Conservation (phyloP, 2,797 vertebrate species). For the Champsocephalus gunnari region DNA sequence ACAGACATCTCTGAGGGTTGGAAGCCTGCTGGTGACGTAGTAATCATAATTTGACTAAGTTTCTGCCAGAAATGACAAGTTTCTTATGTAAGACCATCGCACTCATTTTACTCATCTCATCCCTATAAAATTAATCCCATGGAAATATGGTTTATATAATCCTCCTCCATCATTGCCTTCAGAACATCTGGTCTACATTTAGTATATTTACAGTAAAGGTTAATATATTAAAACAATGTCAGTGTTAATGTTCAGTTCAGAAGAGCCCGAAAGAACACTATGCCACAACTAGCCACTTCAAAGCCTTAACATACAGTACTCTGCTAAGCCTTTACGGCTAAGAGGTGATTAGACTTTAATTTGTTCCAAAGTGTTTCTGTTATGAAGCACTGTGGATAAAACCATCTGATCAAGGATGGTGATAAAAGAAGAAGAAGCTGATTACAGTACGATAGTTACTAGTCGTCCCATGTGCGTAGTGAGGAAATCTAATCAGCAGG, state of each 20-base stretch:
- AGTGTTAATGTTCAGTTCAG: conserved; percentile 9
- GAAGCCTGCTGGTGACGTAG: not conserved
- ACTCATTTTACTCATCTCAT: not conserved
- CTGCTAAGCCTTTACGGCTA: not conserved
- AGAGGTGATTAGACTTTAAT: conserved; percentile 29
- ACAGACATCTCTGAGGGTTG: conserved; percentile 25
- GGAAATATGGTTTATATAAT: not conserved
- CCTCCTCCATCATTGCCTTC: not conserved
- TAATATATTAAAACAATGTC: conserved; percentile 12
- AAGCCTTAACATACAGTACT: conserved; percentile 16
- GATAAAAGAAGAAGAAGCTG: conserved; percentile 30
- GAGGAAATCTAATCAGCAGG: conserved; percentile 36
- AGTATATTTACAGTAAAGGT: not conserved
- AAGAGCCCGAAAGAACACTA: conserved; percentile 13
- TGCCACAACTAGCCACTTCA: conserved; percentile 1
- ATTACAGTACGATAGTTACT: conserved; percentile 26
- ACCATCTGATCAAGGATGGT: conserved; percentile 22
- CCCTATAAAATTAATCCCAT: not conserved
- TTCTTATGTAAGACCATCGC: not conserved
- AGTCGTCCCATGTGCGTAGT: conserved; percentile 18
- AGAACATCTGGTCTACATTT: not conserved
- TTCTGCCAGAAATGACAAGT: conserved; percentile 11
- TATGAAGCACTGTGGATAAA: conserved; percentile 12
- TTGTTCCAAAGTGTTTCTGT: conserved; percentile 32
- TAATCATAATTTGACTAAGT: conserved; percentile 17